phyloP scores from a whole-genome alignment of 2,888 invertebrate genomes.

The Nemoura dubitans region DNA sequence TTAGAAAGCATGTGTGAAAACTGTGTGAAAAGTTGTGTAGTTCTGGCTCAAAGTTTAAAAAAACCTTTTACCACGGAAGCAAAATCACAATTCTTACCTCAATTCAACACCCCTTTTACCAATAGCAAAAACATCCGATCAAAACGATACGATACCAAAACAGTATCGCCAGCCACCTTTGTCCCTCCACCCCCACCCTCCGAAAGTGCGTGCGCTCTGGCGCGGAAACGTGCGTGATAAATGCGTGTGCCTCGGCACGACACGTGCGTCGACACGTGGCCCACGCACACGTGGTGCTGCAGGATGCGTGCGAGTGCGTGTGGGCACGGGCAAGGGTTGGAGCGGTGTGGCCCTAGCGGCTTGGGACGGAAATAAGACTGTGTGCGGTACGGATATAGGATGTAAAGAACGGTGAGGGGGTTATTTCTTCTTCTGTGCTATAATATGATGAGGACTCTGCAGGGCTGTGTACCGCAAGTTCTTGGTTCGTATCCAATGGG shows the following conservation, averaged over 20 bases:
- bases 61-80: no score
- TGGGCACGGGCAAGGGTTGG: background rate
- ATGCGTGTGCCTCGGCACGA: background rate
- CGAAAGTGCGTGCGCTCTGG: background rate
- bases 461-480: no score
- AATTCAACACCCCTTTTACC: no score
- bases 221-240: background rate
- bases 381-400: background rate
- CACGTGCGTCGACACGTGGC: constrained; percentile 12
- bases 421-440: no score
- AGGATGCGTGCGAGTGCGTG: background rate
- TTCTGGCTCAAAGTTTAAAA: no score
- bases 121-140: no score
- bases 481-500: no score
- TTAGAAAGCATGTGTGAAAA: no score
- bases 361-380: background rate
- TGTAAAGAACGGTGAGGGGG: background rate
- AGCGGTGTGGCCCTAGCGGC: background rate
- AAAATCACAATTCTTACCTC: no score
- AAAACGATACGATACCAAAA: background rate
- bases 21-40: no score
- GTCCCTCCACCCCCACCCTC: background rate
- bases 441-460: no score
- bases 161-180: background rate
- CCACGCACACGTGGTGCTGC: background rate